These are phyloP conservation scores for Pollenia angustigena DNA, from an alignment of 2,888 invertebrate species.

Conservation along the genomic window DNA sequence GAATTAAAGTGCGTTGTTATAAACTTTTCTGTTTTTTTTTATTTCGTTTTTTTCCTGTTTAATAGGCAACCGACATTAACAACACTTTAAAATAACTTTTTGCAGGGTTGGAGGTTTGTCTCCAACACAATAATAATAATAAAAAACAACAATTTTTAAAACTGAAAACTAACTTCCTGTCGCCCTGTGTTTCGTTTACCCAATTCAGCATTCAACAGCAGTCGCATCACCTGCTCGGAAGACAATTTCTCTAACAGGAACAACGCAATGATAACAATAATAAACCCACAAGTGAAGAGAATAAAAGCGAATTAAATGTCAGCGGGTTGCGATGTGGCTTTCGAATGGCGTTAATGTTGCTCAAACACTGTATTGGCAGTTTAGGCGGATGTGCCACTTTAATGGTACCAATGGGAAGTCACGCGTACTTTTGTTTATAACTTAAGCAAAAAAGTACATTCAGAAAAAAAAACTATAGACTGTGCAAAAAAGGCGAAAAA, in stretches of 20 bases:
- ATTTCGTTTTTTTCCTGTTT: conserved; percentile 47
- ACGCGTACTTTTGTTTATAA: conserved; percentile 79
- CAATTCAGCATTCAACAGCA: conserved; percentile 33
- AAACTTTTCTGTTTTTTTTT: conserved; percentile 11
- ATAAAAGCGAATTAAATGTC: conserved; percentile 40
- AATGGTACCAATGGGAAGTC: conserved; percentile 80
- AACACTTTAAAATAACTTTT: conserved; percentile 81
- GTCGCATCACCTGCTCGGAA: background rate
- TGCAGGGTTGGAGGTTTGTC: conserved; percentile 64
- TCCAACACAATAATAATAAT: conserved; percentile 28
- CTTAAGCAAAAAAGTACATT: conserved; percentile 1
- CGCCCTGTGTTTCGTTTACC: conserved; percentile 27
- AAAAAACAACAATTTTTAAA: background rate
- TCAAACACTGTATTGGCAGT: conserved; percentile 56
- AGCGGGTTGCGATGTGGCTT: conserved; percentile 40
- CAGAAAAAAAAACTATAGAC: conserved; percentile 16
- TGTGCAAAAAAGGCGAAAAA: conserved; percentile 5
- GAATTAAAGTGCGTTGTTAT: conserved; percentile 41
- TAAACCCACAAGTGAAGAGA: background rate
- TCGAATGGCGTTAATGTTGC: conserved; percentile 37
- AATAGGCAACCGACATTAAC: conserved; percentile 74
- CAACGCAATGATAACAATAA: conserved; percentile 13
- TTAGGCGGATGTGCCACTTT: conserved; percentile 80
- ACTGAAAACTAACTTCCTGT: background rate
- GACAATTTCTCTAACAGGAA: conserved; percentile 14